Conservation (phyloP, 92 coral and sea anemone species). For the Phenganax subtilis region DNA sequence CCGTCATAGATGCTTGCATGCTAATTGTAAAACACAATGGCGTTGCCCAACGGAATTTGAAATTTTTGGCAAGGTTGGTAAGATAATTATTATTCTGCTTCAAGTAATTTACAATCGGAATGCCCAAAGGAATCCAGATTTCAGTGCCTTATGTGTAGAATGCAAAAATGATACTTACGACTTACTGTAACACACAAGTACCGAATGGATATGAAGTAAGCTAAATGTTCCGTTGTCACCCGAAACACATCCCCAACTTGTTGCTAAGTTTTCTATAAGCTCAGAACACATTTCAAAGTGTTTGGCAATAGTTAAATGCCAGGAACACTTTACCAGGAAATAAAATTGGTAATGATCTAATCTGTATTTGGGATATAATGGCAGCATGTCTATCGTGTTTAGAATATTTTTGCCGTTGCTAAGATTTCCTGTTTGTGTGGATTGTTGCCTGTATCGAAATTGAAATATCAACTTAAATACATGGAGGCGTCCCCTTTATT, state of each 20-base stretch:
- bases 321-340: not conserved
- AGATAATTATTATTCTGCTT: no score
- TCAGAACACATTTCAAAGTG: not conserved
- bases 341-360: not conserved
- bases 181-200: no score
- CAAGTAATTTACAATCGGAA: no score
- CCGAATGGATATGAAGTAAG: no score
- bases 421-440: not conserved
- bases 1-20: no score
- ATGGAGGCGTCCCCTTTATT: not conserved
- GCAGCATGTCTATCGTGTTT: not conserved
- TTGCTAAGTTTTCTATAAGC: not conserved
- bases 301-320: slow-evolving; percentile 4
- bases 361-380: not conserved
- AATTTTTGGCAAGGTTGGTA: no score
- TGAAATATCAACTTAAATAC: not conserved
- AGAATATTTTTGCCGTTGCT: not conserved
- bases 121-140: no score
- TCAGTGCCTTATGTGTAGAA: no score
- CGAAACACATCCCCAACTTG: not conserved
- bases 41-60: no score
- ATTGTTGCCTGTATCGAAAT: not conserved
- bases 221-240: no score
- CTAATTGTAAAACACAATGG: no score
- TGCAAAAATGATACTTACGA: no score